Base-by-base conservation (phyloP, 1,140 invertebrate species). In the Anastrepha obliqua region DNA sequence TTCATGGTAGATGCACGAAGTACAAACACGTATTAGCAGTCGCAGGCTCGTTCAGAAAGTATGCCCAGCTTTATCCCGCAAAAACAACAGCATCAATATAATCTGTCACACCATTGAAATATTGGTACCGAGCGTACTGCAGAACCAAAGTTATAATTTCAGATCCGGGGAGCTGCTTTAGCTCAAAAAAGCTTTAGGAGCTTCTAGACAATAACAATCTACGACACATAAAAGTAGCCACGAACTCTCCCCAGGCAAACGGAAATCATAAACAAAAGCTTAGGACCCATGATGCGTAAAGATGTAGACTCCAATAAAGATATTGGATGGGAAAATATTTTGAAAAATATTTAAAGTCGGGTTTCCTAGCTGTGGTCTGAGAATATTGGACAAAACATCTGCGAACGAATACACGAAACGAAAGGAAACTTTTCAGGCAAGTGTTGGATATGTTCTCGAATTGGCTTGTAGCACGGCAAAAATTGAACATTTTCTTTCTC, bases 1-100 rank as follows among this genome's bases (percentile, higher is more conserved):
- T 91, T 39, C 92, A 93, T 39, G 88, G 89, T 58, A 93, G 92
- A 65, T 5, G 15, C 15, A 89, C 15, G 0, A 78, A 88, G n/a
- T 93, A 94, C 90, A 91, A 91, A 87, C 94, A 94, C 88, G 92
- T 92, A 5, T 93, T 94, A 87, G 92, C 93, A 0, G 13, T 74
- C 8, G 29, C 11, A 42, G 67, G 39, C 20, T 15, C 67, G 3
- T 74, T 74, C 20, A 29, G 6, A 29, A 89, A 89, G 55, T 89
- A 85, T 58, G 60, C 67, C 2, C 88, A 81, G 39, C 58, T 89
- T 58, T 88, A 88, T 81, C 29, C 87, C 44, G 78, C 74, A 17
- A 85, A 85, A 74, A 88, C 89, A 4, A 90, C 91, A 62, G 85
- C 86, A 15, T 78, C 89, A 51, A 91, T 90, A 86, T 87, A 91